Percentiles rank a stretch among this genome's conserved stretches.
These are phyloP conservation scores for Phyllotis vaccarum DNA, from an alignment of 2,797 vertebrate genomes.

Conservation along the genomic window DNA sequence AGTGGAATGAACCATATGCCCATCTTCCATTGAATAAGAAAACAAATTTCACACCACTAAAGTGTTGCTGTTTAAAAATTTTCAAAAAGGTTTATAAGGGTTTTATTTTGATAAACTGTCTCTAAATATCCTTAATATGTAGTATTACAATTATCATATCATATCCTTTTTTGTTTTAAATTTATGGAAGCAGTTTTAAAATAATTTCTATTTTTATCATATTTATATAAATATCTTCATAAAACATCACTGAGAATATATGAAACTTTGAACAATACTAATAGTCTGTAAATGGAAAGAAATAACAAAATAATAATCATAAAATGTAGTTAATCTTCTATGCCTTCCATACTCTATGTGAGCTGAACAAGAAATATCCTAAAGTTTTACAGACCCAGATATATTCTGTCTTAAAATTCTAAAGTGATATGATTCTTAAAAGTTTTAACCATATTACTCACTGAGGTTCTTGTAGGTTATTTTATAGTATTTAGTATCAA, in stretches of 20 bases:
- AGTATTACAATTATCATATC: not conserved
- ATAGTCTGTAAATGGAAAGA: not conserved
- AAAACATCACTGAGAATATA: not conserved
- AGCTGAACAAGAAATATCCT: too few species aligned
- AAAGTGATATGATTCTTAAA: not conserved
- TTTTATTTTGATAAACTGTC: not conserved
- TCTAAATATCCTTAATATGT: not conserved
- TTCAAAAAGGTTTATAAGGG: too few species aligned
- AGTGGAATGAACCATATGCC: not conserved
- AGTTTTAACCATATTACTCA: not conserved
- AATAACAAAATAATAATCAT: not conserved
- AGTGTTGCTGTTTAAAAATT: not conserved
- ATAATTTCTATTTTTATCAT: not conserved
- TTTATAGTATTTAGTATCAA: not conserved
- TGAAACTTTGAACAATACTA: not conserved
- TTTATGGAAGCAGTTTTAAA: too few species aligned
- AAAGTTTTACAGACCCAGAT: not conserved
- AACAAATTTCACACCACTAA: accelerated
- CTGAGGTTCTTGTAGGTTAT: not conserved
- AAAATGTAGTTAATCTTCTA: not conserved
- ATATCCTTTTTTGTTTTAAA: not conserved
- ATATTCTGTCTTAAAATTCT: too few species aligned
- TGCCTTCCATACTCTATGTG: not conserved
- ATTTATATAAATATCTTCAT: not conserved
- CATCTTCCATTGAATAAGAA: not conserved